Percentiles rank a stretch among this genome's conserved stretches.
phyloP scores from a whole-genome alignment of 2,797 vertebrate genomes.

The Amblyopsis hoosieri region DNA sequence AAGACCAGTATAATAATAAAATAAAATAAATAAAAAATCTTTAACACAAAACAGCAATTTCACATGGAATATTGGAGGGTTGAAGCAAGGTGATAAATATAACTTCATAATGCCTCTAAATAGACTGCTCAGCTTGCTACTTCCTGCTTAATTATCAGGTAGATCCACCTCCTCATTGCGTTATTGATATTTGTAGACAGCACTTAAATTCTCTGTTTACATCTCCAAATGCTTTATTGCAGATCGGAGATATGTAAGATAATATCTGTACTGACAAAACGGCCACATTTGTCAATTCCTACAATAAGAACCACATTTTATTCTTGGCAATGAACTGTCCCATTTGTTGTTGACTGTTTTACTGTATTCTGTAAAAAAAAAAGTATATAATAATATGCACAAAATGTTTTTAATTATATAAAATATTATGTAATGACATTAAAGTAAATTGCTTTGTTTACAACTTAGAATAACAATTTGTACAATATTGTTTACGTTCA shows the following conservation, averaged over 20 bases:
- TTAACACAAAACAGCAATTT: slow-evolving; percentile 15
- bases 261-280: not conserved
- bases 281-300: not conserved
- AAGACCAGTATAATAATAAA: slow-evolving; percentile 16
- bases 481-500: too few relatives aligned
- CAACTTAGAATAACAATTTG: too few relatives aligned
- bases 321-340: not conserved
- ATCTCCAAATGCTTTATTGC: slow-evolving; percentile 6
- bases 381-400: too few relatives aligned
- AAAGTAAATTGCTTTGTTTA: too few relatives aligned
- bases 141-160: slow-evolving; percentile 8
- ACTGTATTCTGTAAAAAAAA: too few relatives aligned
- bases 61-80: slow-evolving; percentile 6
- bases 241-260: slow-evolving; percentile 19
- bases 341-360: not conserved
- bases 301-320: slow-evolving; percentile 9
- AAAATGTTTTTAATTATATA: too few relatives aligned
- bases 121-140: slow-evolving; percentile 1
- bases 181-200: slow-evolving; percentile 30
- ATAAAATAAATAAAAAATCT: slow-evolving; percentile 10
- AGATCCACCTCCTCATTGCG: slow-evolving; percentile 3
- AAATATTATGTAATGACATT: too few relatives aligned
- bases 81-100: slow-evolving; percentile 4
- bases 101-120: slow-evolving; percentile 18
- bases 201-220: slow-evolving; percentile 9